Base-by-base conservation (phyloP, 2,797 vertebrate genomes). In the Pseudomugil tenellus region DNA sequence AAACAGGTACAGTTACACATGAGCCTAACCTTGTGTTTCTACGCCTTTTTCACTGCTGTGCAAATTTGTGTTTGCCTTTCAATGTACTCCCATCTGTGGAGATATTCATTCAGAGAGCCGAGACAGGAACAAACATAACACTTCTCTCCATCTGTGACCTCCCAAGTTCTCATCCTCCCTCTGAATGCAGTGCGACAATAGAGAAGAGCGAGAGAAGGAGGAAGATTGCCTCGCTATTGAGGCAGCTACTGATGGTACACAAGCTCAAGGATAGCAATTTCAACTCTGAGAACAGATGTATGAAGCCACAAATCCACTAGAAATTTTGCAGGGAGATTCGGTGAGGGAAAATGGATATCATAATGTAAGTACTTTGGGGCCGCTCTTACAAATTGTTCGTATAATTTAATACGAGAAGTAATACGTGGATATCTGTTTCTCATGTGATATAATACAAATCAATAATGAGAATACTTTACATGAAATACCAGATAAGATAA, bases 101-200 rank as follows among this genome's bases (percentile, higher is more conserved):
- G 75, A 88, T 70, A 86, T 88, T 90, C 84, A 82, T 67, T 84
- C 54, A 74, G 58, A 79, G 73, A 84, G 82, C 80, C 73, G 84
- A 84, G 76, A 87, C 62, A 25, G 84, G 77, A 89, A 89, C 84
- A 90, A 86, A 86, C 83, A 88, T 80, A 83, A 89, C 89, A 91
- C 84, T 85, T 90, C 85, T 86, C 82, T 89, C 89, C 87, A 89
- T 92, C 91, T 89, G 89, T 87, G 88, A 92, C 91, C 91, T 91
- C 84, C 74, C 85, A 82, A 77, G 76, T 84, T 86, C 69, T 85
- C 85, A 76, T 83, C 81, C 73, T 87, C 75, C 72, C 70, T 80
- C 80, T 85, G 79, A 87, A 88, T 87, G 86, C 71, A 51, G 35
- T 26, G 78, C 81, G 83, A 89, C 88, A 89, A 89, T 90, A 72